Evolutionary conservation across 2,888 invertebrate genomes (phyloP).

Genomic region (Ophioninae sp.): DNA sequence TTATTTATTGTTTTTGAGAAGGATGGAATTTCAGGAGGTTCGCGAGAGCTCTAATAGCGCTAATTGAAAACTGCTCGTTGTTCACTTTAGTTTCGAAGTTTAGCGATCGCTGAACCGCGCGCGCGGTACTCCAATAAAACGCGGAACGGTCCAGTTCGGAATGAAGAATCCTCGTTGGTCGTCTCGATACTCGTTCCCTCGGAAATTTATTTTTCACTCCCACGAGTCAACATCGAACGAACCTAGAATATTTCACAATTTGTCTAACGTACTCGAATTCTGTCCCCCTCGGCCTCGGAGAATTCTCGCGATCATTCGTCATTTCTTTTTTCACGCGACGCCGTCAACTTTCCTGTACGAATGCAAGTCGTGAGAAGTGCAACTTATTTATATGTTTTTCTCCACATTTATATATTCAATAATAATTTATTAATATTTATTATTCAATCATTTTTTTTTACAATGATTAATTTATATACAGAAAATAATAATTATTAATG

Average conservation of each 20-base stretch:
- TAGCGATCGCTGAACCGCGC: slow-evolving; percentile 39
- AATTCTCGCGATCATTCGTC: not conserved
- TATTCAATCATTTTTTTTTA: no score
- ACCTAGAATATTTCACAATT: slow-evolving; percentile 4
- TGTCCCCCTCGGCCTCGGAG: not conserved
- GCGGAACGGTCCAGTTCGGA: not conserved
- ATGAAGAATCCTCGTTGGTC: not conserved
- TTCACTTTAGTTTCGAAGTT: slow-evolving; percentile 46
- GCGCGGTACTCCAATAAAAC: not conserved
- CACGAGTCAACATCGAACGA: slow-evolving; percentile 4
- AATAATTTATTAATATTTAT: no score
- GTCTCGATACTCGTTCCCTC: not conserved
- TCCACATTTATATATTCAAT: no score
- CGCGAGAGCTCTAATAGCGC: slow-evolving; percentile 42
- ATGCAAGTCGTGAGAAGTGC: not conserved
- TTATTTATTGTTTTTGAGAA: not conserved
- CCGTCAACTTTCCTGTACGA: not conserved
- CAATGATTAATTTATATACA: no score
- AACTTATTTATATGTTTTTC: not conserved
- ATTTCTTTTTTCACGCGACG: not conserved
- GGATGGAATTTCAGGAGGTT: not conserved
- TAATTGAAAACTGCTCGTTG: slow-evolving; percentile 48
- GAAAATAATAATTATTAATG: no score
- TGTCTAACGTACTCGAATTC: not conserved
- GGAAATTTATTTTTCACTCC: not conserved